A percentile compares a stretch with the other conserved stretches of the same genome.
These are phyloP conservation scores for Oncorhynchus keta DNA, from an alignment of 2,113 vertebrate genomes.

Conservation along the genomic window DNA sequence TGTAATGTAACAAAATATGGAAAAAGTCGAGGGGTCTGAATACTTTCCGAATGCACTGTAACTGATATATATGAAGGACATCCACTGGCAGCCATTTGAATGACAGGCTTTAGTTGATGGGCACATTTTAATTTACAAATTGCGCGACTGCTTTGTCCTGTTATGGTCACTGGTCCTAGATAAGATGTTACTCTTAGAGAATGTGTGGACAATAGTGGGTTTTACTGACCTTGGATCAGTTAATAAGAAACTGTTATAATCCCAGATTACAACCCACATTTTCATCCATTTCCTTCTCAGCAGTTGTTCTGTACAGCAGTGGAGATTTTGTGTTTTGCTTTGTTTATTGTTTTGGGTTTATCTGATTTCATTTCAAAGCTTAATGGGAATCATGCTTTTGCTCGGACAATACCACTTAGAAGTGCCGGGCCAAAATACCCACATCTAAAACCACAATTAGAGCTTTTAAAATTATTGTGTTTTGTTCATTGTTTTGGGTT, in stretches of 20 bases:
- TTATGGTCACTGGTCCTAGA: too few species aligned
- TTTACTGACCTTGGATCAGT: neutral
- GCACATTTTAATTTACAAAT: neutral
- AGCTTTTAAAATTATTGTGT: neutral
- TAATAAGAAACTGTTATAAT: constrained; percentile 4
- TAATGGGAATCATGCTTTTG: neutral
- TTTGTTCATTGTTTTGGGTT: constrained; percentile 12
- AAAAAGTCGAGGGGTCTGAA: too few species aligned
- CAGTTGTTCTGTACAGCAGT: neutral
- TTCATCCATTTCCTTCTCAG: neutral
- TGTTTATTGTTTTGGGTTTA: constrained; percentile 9
- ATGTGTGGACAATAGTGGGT: neutral
- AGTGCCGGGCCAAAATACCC: neutral
- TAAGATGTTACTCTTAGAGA: neutral
- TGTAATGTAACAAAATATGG: too few species aligned
- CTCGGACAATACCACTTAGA: neutral
- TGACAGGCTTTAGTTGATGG: neutral
- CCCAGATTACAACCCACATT: neutral
- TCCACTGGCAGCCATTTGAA: neutral
- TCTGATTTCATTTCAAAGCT: neutral
- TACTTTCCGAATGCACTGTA: too few species aligned
- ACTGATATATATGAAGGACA: too few species aligned
- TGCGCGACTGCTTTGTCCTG: too few species aligned
- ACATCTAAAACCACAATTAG: constrained; percentile 1
- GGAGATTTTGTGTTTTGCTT: neutral